Evolutionary conservation across 2,888 invertebrate genomes (phyloP).

Genomic region (Serrognathus titanus): DNA sequence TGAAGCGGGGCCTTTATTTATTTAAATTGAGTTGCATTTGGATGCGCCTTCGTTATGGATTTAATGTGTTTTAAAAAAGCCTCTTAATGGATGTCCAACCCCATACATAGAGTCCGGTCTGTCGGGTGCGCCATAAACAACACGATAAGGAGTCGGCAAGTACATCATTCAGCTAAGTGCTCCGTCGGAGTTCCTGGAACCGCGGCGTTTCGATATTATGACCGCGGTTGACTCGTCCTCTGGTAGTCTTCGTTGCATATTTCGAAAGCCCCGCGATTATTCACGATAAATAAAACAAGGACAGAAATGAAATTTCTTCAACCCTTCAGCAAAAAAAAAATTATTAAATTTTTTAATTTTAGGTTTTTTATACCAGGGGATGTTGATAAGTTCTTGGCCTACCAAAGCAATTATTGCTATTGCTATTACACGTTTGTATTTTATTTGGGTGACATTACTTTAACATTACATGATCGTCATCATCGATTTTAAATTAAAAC

Average conservation of each 20-base stretch:
- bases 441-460: no score
- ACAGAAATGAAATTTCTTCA: no score
- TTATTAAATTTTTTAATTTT: no score
- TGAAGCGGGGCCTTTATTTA: constrained; percentile 9
- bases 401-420: no score
- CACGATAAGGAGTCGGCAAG: constrained; percentile 15
- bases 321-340: no score
- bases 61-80: constrained; percentile 15
- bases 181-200: constrained; percentile 24
- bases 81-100: constrained; percentile 15
- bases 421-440: no score
- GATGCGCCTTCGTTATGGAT: constrained; percentile 16
- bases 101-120: constrained; percentile 13
- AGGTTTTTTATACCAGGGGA: no score
- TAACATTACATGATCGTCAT: no score
- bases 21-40: constrained; percentile 18
- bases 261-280: not conserved
- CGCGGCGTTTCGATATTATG: constrained; percentile 6
- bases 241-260: not conserved
- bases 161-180: constrained; percentile 21
- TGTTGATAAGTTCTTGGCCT: no score
- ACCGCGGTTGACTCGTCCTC: not conserved
- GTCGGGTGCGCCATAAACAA: constrained; percentile 18
- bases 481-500: no score
- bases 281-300: no score